phyloP scores from a whole-genome alignment of 2,888 invertebrate genomes.

The Acleris laterana region DNA sequence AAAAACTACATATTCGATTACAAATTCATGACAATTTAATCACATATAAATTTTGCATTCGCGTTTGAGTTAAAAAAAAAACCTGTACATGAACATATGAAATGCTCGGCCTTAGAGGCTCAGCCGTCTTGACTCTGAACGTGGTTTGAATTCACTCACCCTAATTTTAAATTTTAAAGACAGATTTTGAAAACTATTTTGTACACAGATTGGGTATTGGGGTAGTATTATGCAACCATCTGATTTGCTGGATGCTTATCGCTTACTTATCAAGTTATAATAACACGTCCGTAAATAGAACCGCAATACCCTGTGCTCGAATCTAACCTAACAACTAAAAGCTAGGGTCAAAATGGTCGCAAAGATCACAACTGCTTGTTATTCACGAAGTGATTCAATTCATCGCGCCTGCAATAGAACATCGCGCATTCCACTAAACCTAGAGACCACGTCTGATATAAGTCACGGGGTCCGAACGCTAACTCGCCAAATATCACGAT shows the following conservation, averaged over 20 bases:
- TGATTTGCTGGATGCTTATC: slow-evolving; percentile 61
- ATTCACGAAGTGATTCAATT: slow-evolving; percentile 41
- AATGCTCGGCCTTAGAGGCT: background rate
- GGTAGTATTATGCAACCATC: slow-evolving; percentile 78
- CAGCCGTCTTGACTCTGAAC: slow-evolving; percentile 45
- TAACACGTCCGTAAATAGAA: slow-evolving; percentile 80
- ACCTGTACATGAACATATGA: background rate
- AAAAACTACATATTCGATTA: slow-evolving; percentile 18
- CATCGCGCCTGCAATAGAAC: slow-evolving; percentile 12
- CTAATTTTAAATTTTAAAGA: slow-evolving; percentile 60
- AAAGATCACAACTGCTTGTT: slow-evolving; percentile 67
- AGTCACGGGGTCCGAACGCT: slow-evolving; percentile 1
- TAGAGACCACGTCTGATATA: slow-evolving; percentile 19
- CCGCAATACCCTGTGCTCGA: slow-evolving; percentile 84
- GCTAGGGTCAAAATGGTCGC: slow-evolving; percentile 81
- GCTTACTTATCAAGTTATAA: slow-evolving; percentile 73
- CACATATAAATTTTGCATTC: background rate
- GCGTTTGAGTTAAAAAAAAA: background rate
- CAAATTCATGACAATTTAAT: background rate
- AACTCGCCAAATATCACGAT: slow-evolving; percentile 31
- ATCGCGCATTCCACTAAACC: background rate
- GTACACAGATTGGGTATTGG: slow-evolving; percentile 79
- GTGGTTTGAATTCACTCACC: slow-evolving; percentile 41
- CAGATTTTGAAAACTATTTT: slow-evolving; percentile 72
- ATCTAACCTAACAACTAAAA: slow-evolving; percentile 79